These are phyloP conservation scores for Drosophila quinaria DNA, from an alignment of 2,888 invertebrate species.

Conservation along the genomic window DNA sequence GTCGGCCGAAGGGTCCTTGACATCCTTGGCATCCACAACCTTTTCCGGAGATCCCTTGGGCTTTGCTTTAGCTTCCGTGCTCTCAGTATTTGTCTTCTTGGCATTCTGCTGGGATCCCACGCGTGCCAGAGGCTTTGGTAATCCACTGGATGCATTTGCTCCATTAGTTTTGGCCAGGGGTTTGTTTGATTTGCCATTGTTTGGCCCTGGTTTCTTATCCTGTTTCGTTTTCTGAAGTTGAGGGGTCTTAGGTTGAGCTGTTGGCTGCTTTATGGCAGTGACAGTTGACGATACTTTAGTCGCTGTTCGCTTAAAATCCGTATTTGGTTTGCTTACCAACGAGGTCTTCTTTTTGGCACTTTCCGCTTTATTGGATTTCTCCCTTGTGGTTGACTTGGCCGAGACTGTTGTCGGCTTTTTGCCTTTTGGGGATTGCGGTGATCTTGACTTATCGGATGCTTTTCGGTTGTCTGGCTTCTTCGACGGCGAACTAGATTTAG, in stretches of 20 bases:
- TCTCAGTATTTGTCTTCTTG: slow-evolving; percentile 39
- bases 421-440: slow-evolving; percentile 25
- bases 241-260: slow-evolving; percentile 22
- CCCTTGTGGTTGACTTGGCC: slow-evolving; percentile 40
- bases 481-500: slow-evolving; percentile 50
- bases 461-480: slow-evolving; percentile 36
- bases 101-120: slow-evolving; percentile 32
- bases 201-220: slow-evolving; percentile 27
- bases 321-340: slow-evolving; percentile 55
- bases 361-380: slow-evolving; percentile 65
- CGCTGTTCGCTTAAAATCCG: slow-evolving; percentile 49
- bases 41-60: slow-evolving; percentile 43
- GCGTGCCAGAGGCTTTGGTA: slow-evolving; percentile 24
- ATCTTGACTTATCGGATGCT: slow-evolving; percentile 39
- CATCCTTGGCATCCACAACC: slow-evolving; percentile 15
- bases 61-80: slow-evolving; percentile 15
- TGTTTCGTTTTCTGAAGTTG: slow-evolving; percentile 21
- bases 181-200: slow-evolving; percentile 28
- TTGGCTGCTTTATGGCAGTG: slow-evolving; percentile 42
- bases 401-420: slow-evolving; percentile 10
- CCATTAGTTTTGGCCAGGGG: slow-evolving; percentile 46
- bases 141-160: slow-evolving; percentile 26
- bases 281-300: slow-evolving; percentile 56
- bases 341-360: slow-evolving; percentile 84
- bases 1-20: slow-evolving; percentile 28